Evolutionary conservation across 2,113 vertebrate genomes (phyloP), one percentile per base, ranked within the genome.

Genomic region (Varanus komodoensis): DNA sequence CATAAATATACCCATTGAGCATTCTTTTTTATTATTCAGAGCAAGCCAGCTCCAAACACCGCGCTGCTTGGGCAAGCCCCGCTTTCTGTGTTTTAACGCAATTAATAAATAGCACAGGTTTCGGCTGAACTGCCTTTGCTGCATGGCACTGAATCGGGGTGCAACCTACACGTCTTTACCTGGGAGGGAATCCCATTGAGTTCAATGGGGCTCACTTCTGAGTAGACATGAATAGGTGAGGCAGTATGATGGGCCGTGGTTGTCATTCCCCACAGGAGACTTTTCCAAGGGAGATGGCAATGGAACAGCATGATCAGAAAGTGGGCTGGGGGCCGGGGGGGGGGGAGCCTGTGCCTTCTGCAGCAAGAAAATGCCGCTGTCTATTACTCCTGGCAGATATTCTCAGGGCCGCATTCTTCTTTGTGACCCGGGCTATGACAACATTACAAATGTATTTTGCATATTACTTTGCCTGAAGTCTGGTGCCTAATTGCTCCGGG

Each of bases 271-370:
- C 82, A 89, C 89, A 95, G 96, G 92, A 90, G 94, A 94, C 91
- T 96, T 25, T 97, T 95, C 95, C 90, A 96, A 97, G 97, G 95
- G 92, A 97, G 95, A 96, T 96, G 94, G 96, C 90, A 95, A 94
- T 88, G 96, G 95, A 95, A 91, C 92, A 91, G 91, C 89, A 32
- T 71, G 88, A 91, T 68, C 2, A 48, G 34, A 74, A 34, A 86
- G 29, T 14, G 25, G 34, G n/a, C 44, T 52, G 77, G n/a, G n/a
- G n/a, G n/a, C n/a, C n/a, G n/a, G n/a, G n/a, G n/a, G n/a, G n/a
- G n/a, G 38, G 38, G 38, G 38, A 44, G 3, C 38, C 38, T 44
- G 38, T 44, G 38, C 38, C 57, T 90, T 88, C 89, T n/a, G 92
- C 79, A 84, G 89, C 23, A 67, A 94, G 86, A 89, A 84, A 69